Evolutionary conservation across 2,888 invertebrate species (phyloP).

Genomic region (Herminia tarsipennalis): DNA sequence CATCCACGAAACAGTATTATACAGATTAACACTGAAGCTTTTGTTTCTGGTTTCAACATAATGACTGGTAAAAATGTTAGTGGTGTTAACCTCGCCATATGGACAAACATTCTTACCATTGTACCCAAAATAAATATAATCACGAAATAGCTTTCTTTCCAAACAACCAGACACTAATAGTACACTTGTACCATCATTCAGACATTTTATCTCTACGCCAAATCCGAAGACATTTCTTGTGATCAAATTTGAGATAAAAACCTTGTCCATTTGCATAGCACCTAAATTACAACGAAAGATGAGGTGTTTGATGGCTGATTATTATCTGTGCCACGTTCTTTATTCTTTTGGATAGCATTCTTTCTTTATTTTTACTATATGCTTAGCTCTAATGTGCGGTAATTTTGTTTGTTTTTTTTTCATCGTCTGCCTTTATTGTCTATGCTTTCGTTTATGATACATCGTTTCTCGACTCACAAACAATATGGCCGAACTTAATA

Average conservation of each 20-base stretch:
- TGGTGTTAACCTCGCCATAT: slow-evolving; percentile 10
- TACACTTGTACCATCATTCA: slow-evolving; percentile 45
- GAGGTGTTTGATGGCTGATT: slow-evolving; percentile 50
- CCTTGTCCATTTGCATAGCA: slow-evolving; percentile 54
- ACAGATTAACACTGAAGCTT: neutral
- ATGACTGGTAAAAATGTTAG: neutral
- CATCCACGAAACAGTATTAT: too few relatives aligned
- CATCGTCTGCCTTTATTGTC: slow-evolving; percentile 15
- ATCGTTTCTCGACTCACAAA: slow-evolving; percentile 1
- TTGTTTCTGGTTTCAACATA: neutral
- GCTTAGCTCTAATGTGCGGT: slow-evolving; percentile 19
- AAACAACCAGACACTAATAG: slow-evolving; percentile 40
- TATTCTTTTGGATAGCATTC: slow-evolving; percentile 21
- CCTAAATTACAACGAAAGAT: slow-evolving; percentile 53
- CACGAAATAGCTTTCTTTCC: slow-evolving; percentile 38
- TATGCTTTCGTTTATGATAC: slow-evolving; percentile 10
- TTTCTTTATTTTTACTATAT: slow-evolving; percentile 21
- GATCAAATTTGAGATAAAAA: slow-evolving; percentile 50
- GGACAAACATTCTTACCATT: slow-evolving; percentile 23
- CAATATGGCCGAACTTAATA: neutral
- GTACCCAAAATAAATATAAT: slow-evolving; percentile 34
- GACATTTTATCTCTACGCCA: slow-evolving; percentile 49
- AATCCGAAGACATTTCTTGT: slow-evolving; percentile 51
- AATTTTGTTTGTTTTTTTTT: slow-evolving; percentile 17
- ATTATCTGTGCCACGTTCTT: slow-evolving; percentile 36